Evolutionary conservation across 2,113 vertebrate species (phyloP), one percentile per base, ranked within the genome.

Genomic region (Albula glossodonta): DNA sequence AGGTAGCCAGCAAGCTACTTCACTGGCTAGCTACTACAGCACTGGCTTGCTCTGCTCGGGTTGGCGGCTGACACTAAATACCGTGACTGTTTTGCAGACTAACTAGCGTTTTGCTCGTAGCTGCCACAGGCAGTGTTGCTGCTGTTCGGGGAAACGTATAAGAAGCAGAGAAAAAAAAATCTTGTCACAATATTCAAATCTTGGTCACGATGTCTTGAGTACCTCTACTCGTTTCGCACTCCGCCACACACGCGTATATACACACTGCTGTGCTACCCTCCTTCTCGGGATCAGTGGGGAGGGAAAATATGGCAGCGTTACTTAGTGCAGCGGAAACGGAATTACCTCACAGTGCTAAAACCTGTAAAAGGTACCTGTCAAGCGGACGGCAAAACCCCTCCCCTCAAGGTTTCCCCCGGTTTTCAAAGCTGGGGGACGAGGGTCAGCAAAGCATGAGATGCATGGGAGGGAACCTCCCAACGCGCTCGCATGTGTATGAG

Each of bases 271-370:
- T 15, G 60, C 31, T 41, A 41, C 60, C 57, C 60, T n/a, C 84
- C 82, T 83, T 60, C 12, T 56, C 57, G 5, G 70, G 60, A 74
- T 56, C 74, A 19, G 25, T 41, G 31, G 31, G 31, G 22, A 12
- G 83, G 74, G 63, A 84, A 74, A 74, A 84, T 78, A 78, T 84
- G 83, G 74, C 83, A 83, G 82, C 82, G 78, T 9, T 83, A 48
- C 25, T 48, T 60, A 51, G 48, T 50, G 52, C 74, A 81, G 48
- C 86, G 86, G 86, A 87, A 87, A 78, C 86, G 86, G 86, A 87
- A 87, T 79, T 87, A 83, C 86, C 81, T 87, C 86, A 83, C 74
- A 66, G 86, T 53, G 53, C n/a, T 74, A 51, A 49, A 79, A 85
- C 53, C 84, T 79, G 51, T 84, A 48, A 49, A 81, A 78, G 19